Evolutionary conservation across 2,113 vertebrate genomes (phyloP).

Genomic region (Percina caprodes): DNA sequence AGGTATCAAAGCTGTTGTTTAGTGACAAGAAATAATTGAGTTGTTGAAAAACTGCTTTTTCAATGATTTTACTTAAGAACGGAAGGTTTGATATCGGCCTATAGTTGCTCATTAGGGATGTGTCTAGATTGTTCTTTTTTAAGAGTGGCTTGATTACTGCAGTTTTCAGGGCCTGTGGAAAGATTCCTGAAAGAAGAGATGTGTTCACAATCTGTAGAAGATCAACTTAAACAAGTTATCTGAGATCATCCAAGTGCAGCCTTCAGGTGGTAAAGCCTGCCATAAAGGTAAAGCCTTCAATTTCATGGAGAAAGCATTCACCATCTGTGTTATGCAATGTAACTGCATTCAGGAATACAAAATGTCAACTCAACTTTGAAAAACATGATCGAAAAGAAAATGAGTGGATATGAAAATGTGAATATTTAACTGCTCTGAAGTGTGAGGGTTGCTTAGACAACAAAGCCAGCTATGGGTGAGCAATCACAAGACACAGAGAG

Average conservation of each 20-base stretch:
- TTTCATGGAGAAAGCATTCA: conserved; percentile 37
- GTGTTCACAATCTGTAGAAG: too few relatives aligned
- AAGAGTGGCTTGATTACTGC: too few relatives aligned
- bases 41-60: too few relatives aligned
- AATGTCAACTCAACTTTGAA: conserved; percentile 30
- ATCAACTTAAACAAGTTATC: conserved; percentile 30
- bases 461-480: conserved; percentile 11
- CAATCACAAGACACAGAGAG: conserved; percentile 27
- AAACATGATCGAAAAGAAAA: conserved; percentile 48
- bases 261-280: conserved; percentile 6
- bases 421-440: conserved; percentile 23
- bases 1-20: too few relatives aligned
- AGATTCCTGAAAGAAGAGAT: too few relatives aligned
- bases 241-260: conserved; percentile 11
- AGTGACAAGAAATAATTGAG: too few relatives aligned
- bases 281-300: conserved; percentile 22
- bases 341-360: conserved; percentile 25
- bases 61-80: too few relatives aligned
- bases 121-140: too few relatives aligned
- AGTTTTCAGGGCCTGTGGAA: too few relatives aligned
- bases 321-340: conserved; percentile 10
- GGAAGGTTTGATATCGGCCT: too few relatives aligned
- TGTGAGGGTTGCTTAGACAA: conserved; percentile 36
- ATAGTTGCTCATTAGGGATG: too few relatives aligned
- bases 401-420: conserved; percentile 20